Conservation (phyloP, 1,140 invertebrate species). For the Aphaenogaster floridana region DNA sequence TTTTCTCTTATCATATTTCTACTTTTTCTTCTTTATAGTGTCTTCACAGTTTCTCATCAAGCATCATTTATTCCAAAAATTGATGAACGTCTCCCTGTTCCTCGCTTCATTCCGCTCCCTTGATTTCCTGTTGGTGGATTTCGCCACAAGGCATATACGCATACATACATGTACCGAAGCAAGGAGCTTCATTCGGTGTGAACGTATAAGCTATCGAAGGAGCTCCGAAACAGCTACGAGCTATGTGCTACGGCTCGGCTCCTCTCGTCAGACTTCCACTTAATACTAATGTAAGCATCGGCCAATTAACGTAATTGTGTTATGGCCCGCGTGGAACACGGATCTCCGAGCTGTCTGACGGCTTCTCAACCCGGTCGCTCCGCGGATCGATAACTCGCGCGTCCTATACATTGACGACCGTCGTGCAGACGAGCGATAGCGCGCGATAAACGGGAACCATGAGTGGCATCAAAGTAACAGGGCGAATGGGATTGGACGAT, state of each 20-base stretch:
- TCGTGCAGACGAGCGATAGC: constrained; percentile 44
- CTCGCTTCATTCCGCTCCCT: not conserved
- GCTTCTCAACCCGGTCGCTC: constrained; percentile 48
- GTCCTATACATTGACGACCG: constrained; percentile 10
- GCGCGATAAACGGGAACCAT: constrained; percentile 23
- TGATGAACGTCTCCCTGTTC: not conserved
- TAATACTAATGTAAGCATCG: constrained; percentile 76
- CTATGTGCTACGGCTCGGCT: constrained; percentile 15
- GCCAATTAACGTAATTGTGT: constrained; percentile 78
- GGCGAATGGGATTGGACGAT: constrained; percentile 16
- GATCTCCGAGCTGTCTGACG: constrained; percentile 42
- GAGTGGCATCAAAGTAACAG: constrained; percentile 31
- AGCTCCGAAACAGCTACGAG: constrained; percentile 50
- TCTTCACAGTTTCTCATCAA: not conserved
- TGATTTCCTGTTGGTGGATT: constrained; percentile 8
- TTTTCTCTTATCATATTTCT: not conserved
- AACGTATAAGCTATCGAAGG: constrained; percentile 53
- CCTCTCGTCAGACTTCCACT: constrained; percentile 70
- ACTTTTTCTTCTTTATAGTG: not conserved
- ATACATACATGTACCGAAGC: not conserved
- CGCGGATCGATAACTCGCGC: constrained; percentile 67
- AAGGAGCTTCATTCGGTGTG: constrained; percentile 9
- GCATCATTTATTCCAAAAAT: not conserved
- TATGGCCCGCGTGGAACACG: constrained; percentile 59
- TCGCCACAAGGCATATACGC: not conserved